Conservation (phyloP, 1,140 invertebrate genomes). For the Zaprionus capensis region DNA sequence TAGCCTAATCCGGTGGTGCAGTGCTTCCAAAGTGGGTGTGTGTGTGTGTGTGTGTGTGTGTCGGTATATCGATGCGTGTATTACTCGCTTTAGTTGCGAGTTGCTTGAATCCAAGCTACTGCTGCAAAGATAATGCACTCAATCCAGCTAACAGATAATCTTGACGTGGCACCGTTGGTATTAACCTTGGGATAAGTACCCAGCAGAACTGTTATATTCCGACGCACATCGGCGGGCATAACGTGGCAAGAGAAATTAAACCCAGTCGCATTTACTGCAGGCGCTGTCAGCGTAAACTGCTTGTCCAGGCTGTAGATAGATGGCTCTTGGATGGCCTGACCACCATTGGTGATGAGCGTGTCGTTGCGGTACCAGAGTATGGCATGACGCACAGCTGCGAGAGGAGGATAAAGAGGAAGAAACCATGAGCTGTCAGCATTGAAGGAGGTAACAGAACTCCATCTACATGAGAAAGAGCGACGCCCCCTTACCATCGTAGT, state of each 20-base stretch:
- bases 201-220: slow-evolving; percentile 47
- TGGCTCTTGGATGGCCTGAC: slow-evolving; percentile 18
- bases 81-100: slow-evolving; percentile 22
- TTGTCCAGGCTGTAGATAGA: slow-evolving; percentile 50
- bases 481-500: slow-evolving; percentile 60
- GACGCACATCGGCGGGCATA: slow-evolving; percentile 36
- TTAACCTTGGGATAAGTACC: slow-evolving; percentile 35
- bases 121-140: slow-evolving; percentile 28
- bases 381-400: slow-evolving; percentile 47
- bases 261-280: slow-evolving; percentile 52
- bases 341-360: slow-evolving; percentile 37
- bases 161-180: not conserved
- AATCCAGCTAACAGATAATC: slow-evolving; percentile 13
- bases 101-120: slow-evolving; percentile 1
- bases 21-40: slow-evolving; percentile 4
- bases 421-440: not conserved
- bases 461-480: not conserved
- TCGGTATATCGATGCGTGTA: not conserved
- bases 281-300: slow-evolving; percentile 49
- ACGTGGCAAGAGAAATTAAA: slow-evolving; percentile 53
- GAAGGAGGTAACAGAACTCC: not conserved
- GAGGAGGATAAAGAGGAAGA: not conserved
- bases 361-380: slow-evolving; percentile 64
- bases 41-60: not conserved
- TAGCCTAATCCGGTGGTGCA: slow-evolving; percentile 57